Evolutionary conservation across 2,113 vertebrate species (phyloP).

Genomic region (Nansenia antarctica): DNA sequence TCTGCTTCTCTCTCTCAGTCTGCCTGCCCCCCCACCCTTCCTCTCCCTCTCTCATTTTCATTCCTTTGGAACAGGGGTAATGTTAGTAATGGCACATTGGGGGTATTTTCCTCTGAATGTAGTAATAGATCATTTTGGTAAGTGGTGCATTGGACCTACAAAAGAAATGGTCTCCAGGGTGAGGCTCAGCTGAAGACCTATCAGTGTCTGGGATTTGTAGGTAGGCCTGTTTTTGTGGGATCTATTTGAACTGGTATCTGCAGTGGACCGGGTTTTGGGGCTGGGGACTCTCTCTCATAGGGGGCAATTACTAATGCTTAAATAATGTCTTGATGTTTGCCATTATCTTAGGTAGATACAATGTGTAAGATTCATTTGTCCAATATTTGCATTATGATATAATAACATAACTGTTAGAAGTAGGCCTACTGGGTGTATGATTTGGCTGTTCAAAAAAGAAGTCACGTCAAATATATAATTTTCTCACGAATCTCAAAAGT

Average conservation of each 20-base stretch:
- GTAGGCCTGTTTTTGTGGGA: no score
- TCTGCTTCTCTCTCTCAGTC: not conserved
- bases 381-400: no score
- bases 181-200: not conserved
- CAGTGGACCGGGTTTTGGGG: not conserved
- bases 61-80: not conserved
- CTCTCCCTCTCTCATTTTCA: not conserved
- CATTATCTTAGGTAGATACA: not conserved
- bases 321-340: not conserved
- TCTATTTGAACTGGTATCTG: not conserved
- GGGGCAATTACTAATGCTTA: not conserved
- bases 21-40: not conserved
- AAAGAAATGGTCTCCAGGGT: not conserved
- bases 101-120: conserved; percentile 23
- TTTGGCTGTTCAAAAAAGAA: no score
- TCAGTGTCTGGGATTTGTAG: not conserved
- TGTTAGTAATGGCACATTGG: conserved; percentile 30
- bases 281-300: not conserved
- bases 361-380: no score
- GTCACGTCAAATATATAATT: no score
- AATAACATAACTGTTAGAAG: no score
- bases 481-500: not conserved
- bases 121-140: conserved; percentile 6
- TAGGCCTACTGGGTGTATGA: no score
- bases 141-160: not conserved